Base-by-base conservation (phyloP, 2,113 vertebrate genomes). In the Lepidothrix coronata region DNA sequence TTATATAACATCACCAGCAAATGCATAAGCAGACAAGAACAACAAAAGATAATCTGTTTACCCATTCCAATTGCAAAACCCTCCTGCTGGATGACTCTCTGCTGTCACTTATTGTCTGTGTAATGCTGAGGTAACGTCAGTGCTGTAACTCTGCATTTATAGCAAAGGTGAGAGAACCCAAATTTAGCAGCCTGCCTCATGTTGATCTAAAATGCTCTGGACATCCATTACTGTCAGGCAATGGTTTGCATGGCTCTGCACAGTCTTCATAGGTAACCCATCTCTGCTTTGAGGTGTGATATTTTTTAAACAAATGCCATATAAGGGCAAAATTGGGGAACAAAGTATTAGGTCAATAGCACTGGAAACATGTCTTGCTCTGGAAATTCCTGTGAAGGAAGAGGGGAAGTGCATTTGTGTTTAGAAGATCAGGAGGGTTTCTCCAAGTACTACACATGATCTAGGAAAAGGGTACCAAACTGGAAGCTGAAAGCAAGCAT, bases 11-110 rank as follows among this genome's bases (percentile, higher is more conserved):
- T 44, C 31, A 35, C 20, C n/a, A 31, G 21, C 13, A 54, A 70
- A 24, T 13, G 65, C 49, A 28, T 63, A 77, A 95, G 33, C 68
- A 55, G 81, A 30, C n/a, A 82, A 87, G 52, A 86, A 75, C 41
- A 91, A 77, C 66, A 39, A 44, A 95, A 84, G 65, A 71, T 67
- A 81, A 89, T 84, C 80, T 75, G 23, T 88, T 95, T 85, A 72
- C n/a, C 43, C 57, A 35, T 59, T 93, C 48, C 61, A 44, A 6
- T 87, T 57, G 52, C 72, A 91, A 89, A 95, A 48, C 22, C 24
- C 39, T 81, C 48, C 51, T 11, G 25, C n/a, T 70, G 63, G 63
- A 37, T 76, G 80, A 39, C 51, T 88, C 81, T 58, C 35, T 74
- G 68, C 25, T 65, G 49, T 73, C 85, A 66, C 27, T 65, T 41